A percentile compares a stretch with the other conserved stretches of the same genome.
These are phyloP conservation scores for Diabrotica virgifera DNA, from an alignment of 1,140 invertebrate genomes.

Conservation along the genomic window DNA sequence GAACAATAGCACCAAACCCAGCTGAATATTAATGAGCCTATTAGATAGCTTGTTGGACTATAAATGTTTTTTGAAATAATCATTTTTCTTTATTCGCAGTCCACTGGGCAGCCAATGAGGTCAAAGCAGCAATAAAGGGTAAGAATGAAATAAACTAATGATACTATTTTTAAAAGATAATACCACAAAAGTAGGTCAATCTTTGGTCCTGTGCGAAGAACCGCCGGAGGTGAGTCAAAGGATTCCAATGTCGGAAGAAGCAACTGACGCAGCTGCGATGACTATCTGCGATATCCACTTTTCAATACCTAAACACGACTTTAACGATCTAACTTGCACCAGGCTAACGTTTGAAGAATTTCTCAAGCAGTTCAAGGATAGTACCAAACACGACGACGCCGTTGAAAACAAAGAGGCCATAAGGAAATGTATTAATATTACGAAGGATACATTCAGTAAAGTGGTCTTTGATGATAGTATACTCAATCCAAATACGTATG, in stretches of 20 bases:
- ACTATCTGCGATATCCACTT: constrained; percentile 16
- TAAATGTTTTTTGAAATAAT: not conserved
- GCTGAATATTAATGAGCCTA: too few relatives aligned
- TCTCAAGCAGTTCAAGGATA: constrained; percentile 23
- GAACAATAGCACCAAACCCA: too few relatives aligned
- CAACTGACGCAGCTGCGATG: not conserved
- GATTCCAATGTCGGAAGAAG: constrained; percentile 4
- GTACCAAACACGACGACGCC: constrained; percentile 6
- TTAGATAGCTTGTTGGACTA: too few relatives aligned
- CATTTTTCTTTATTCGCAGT: not conserved
- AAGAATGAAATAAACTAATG: too few relatives aligned
- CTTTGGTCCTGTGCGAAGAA: constrained; percentile 3
- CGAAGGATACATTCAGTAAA: constrained; percentile 22
- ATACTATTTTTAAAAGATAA: too few relatives aligned
- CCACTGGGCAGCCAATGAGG: not conserved
- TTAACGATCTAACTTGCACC: constrained; percentile 20
- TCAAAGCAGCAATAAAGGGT: too few relatives aligned
- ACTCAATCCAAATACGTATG: constrained; percentile 3
- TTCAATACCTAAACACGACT: constrained; percentile 10
- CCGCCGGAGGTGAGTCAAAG: constrained; percentile 16
- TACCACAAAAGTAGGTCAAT: too few relatives aligned
- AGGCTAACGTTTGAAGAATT: constrained; percentile 29
- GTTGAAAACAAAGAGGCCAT: constrained; percentile 19
- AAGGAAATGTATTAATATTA: constrained; percentile 24
- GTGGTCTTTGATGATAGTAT: constrained; percentile 9